phyloP scores from a whole-genome alignment of 2,797 vertebrate genomes.

The Rousettus madagascariensis region DNA sequence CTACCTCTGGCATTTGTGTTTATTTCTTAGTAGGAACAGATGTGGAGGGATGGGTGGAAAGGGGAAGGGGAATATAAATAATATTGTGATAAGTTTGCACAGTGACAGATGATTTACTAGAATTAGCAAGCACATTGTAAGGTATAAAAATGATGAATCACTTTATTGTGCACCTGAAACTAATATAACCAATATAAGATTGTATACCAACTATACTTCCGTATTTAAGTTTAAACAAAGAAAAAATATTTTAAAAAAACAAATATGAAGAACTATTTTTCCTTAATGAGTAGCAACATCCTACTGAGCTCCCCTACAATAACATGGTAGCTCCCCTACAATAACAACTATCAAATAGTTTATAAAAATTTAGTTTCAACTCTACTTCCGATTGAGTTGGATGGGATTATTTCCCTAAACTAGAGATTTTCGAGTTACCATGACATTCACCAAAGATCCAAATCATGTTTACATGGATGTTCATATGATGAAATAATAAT shows the following conservation, averaged over 20 bases:
- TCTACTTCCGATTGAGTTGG: neutral
- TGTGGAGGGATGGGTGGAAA: no score
- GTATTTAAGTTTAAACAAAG: no score
- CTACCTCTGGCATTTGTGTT: neutral
- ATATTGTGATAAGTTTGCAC: no score
- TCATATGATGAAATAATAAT: neutral
- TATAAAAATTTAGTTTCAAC: neutral
- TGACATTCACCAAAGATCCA: constrained; percentile 6
- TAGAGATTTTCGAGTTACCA: neutral
- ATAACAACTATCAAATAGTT: neutral
- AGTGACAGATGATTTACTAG: no score
- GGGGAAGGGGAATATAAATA: no score
- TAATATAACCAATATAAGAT: no score
- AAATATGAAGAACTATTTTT: neutral
- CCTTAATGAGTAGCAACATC: neutral
- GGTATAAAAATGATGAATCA: no score
- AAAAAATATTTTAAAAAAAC: no score
- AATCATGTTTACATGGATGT: neutral
- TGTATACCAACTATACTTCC: no score
- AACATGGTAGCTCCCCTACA: neutral
- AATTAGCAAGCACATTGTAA: no score
- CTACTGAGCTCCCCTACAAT: neutral
- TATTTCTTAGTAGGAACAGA: neutral
- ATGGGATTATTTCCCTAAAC: neutral
- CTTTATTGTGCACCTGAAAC: no score